Evolutionary conservation across 2,113 vertebrate genomes (phyloP).

Genomic region (Sakesphorus luctuosus): DNA sequence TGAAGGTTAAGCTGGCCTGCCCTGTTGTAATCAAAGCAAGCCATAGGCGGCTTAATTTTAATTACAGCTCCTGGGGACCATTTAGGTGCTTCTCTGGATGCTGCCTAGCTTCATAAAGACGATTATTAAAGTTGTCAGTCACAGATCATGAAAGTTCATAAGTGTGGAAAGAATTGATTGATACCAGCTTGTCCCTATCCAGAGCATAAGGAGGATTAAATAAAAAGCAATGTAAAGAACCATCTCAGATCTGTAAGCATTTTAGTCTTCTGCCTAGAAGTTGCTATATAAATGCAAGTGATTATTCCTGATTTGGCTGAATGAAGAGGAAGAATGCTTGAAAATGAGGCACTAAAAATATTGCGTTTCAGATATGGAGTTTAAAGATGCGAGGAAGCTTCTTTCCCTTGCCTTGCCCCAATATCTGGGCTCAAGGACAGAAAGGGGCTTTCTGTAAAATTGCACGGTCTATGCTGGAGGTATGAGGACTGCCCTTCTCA

Average conservation of each 20-base stretch:
- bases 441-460: background rate
- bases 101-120: slow-evolving; percentile 35
- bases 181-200: slow-evolving; percentile 30
- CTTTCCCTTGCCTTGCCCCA: accelerated
- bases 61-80: slow-evolving; percentile 63
- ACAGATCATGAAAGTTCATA: slow-evolving; percentile 27
- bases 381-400: background rate
- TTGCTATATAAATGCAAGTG: slow-evolving; percentile 38
- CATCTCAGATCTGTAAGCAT: slow-evolving; percentile 6
- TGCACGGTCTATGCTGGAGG: background rate
- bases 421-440: background rate
- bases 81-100: slow-evolving; percentile 60
- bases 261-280: slow-evolving; percentile 19
- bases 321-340: slow-evolving; percentile 59
- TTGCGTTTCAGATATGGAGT: background rate
- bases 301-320: slow-evolving; percentile 55
- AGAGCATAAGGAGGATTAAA: slow-evolving; percentile 1
- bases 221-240: slow-evolving; percentile 7
- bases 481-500: background rate
- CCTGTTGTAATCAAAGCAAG: slow-evolving; percentile 51
- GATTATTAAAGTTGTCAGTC: slow-evolving; percentile 63
- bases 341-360: slow-evolving; percentile 67
- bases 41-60: slow-evolving; percentile 49
- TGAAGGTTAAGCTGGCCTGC: slow-evolving; percentile 42
- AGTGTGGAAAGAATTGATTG: background rate